Percentiles rank a stretch among this genome's conserved stretches.
These are phyloP conservation scores for Ahaetulla prasina DNA, from an alignment of 2,113 vertebrate species.

Conservation along the genomic window DNA sequence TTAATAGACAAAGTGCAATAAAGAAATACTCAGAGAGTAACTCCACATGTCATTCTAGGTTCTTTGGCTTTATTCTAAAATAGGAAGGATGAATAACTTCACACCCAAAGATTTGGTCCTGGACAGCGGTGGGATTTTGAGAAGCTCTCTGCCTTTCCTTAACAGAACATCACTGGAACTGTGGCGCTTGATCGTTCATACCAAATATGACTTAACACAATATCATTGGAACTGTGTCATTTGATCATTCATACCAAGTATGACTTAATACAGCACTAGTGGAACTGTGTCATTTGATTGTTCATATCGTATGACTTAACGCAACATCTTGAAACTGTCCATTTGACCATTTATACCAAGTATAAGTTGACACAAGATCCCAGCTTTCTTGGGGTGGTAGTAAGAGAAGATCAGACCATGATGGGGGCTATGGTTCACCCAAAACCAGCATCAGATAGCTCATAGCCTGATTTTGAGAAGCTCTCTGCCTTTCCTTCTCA, in stretches of 20 bases:
- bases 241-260: neutral
- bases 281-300: no score
- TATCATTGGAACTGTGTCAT: no score
- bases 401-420: neutral
- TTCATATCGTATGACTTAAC: neutral
- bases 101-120: neutral
- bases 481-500: no score
- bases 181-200: no score
- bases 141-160: no score
- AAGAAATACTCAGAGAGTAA: neutral
- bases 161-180: no score
- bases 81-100: neutral
- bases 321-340: neutral
- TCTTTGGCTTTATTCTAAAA: neutral
- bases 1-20: neutral
- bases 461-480: neutral
- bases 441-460: neutral
- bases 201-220: neutral
- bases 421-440: neutral
- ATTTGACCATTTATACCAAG: no score
- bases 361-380: neutral
- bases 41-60: neutral
- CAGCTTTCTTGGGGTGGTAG: neutral
- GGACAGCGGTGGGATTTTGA: neutral
- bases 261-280: neutral